Conservation (phyloP, 1,140 invertebrate genomes). For the Chironomus striatipennis region DNA sequence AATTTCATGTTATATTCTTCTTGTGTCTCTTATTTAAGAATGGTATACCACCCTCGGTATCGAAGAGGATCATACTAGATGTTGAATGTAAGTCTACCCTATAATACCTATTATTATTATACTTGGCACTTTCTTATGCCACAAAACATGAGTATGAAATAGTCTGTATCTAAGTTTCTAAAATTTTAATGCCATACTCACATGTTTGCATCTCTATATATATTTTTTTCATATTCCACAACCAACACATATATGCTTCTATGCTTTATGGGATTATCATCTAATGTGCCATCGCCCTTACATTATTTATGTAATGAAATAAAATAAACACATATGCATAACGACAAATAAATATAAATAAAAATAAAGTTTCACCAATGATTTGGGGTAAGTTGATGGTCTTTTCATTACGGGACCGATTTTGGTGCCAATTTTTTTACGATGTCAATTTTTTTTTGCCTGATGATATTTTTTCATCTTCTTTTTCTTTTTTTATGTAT, state of each 20-base stretch:
- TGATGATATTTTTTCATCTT: background rate
- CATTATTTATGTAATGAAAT: too few species aligned
- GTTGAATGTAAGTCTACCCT: slow-evolving; percentile 73
- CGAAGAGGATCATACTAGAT: slow-evolving; percentile 79
- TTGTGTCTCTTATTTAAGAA: slow-evolving; percentile 51
- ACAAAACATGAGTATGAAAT: too few species aligned
- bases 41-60: slow-evolving; percentile 77
- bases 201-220: too few species aligned
- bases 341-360: too few species aligned
- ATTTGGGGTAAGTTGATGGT: slow-evolving; percentile 53
- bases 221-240: too few species aligned
- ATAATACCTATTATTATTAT: background rate
- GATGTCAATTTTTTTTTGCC: background rate
- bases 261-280: too few species aligned
- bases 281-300: too few species aligned
- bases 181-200: too few species aligned
- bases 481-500: background rate
- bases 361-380: slow-evolving; percentile 73
- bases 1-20: background rate
- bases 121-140: background rate
- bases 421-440: background rate
- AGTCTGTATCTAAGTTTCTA: too few species aligned
- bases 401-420: background rate
- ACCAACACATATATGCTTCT: too few species aligned
- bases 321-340: too few species aligned